Conservation (phyloP, 2,888 invertebrate species). For the Drosophila tripunctata region DNA sequence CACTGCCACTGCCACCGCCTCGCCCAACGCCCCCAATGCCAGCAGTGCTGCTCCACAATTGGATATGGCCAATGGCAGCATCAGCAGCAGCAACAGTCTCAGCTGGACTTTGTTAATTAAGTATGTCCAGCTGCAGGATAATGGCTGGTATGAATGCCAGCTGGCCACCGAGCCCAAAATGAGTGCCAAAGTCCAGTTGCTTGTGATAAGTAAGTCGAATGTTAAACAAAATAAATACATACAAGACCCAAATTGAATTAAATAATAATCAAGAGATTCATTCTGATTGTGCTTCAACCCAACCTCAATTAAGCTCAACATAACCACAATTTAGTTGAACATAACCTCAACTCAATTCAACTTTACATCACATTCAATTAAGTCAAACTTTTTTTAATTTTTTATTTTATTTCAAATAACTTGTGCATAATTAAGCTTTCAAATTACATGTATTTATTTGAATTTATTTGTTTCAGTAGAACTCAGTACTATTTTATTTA, state of each 20-base stretch:
- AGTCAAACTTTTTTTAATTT: too few relatives aligned
- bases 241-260: not conserved
- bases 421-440: not conserved
- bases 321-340: not conserved
- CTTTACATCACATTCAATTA: not conserved
- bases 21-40: too few relatives aligned
- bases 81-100: conserved; percentile 86
- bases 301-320: not conserved
- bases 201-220: conserved; percentile 67
- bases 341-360: not conserved
- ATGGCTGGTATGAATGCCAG: conserved; percentile 96
- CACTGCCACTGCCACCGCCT: too few relatives aligned
- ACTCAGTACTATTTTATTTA: too few relatives aligned
- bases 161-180: conserved; percentile 97
- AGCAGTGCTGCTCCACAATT: conserved; percentile 9
- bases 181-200: conserved; percentile 90
- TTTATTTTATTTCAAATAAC: too few relatives aligned
- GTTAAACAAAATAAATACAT: too few relatives aligned
- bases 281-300: not conserved
- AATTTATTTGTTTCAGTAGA: too few relatives aligned
- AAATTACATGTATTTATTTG: not conserved
- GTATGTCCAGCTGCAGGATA: conserved; percentile 94
- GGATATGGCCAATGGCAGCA: conserved; percentile 88
- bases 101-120: conserved; percentile 94
- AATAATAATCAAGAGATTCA: not conserved